Evolutionary conservation across 1,140 invertebrate species (phyloP).

Genomic region (Dinothrombium tinctorium): DNA sequence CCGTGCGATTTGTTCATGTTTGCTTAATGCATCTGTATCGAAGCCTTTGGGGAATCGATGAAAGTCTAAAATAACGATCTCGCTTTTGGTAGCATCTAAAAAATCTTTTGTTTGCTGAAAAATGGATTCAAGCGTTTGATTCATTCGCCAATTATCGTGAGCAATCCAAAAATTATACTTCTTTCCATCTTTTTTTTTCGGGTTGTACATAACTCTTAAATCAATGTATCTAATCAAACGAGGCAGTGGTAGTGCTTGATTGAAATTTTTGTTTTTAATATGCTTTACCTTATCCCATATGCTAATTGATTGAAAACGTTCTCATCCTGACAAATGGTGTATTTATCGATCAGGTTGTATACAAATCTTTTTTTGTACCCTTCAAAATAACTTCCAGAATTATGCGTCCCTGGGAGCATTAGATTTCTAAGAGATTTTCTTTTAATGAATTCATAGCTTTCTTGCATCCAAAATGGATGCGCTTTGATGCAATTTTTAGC

Average conservation of each 20-base stretch:
- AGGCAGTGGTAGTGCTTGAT: too few relatives aligned
- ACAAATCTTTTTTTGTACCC: constrained; percentile 16
- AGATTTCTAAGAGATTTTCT: constrained; percentile 24
- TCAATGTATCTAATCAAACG: constrained; percentile 17
- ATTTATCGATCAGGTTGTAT: not conserved
- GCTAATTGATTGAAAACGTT: constrained; percentile 19
- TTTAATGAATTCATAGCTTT: constrained; percentile 22
- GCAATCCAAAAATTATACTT: constrained; percentile 27
- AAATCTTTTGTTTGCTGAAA: constrained; percentile 17
- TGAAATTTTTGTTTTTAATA: too few relatives aligned
- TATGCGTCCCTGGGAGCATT: constrained; percentile 36
- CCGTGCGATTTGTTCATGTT: constrained; percentile 25
- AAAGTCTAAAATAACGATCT: constrained; percentile 20
- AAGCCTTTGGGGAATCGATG: constrained; percentile 20
- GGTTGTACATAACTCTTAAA: constrained; percentile 18
- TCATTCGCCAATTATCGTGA: constrained; percentile 17
- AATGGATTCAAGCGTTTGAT: constrained; percentile 16
- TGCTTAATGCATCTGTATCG: constrained; percentile 11
- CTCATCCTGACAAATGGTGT: constrained; percentile 17
- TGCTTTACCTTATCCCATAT: constrained; percentile 15
- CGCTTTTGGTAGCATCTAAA: constrained; percentile 16
- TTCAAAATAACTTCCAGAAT: constrained; percentile 30
- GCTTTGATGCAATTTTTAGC: constrained; percentile 32
- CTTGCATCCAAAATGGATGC: constrained; percentile 38
- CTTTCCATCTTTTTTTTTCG: constrained; percentile 22